Evolutionary conservation across 2,113 vertebrate genomes (phyloP).

Genomic region (Spheniscus mendiculus): DNA sequence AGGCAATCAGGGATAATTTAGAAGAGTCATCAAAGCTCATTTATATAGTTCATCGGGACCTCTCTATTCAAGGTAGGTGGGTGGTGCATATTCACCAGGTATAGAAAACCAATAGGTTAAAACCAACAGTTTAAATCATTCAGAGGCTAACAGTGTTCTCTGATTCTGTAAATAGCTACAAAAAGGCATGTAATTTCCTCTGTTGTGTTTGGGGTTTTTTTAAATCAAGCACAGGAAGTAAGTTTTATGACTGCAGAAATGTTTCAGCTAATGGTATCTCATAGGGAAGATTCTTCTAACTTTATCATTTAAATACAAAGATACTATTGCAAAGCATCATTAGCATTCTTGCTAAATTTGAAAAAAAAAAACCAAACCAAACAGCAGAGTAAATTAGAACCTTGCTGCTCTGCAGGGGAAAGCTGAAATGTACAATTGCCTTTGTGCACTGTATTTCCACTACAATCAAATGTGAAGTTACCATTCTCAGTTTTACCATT

Average conservation of each 20-base stretch:
- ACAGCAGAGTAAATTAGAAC: slow-evolving; percentile 6
- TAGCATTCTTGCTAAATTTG: background rate
- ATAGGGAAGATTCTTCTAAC: background rate
- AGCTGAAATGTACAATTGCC: background rate
- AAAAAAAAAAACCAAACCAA: background rate
- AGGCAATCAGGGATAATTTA: background rate
- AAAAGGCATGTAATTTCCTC: background rate
- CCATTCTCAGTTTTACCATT: background rate
- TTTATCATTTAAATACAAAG: background rate
- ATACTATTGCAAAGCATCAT: background rate
- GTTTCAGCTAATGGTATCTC: background rate
- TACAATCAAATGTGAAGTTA: background rate
- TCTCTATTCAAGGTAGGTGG: background rate
- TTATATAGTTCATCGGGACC: background rate
- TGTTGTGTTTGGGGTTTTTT: background rate
- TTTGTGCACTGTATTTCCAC: background rate
- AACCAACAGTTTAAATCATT: background rate
- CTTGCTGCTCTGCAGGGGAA: background rate
- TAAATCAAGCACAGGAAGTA: background rate
- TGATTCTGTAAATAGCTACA: slow-evolving; percentile 1
- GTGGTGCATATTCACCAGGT: background rate
- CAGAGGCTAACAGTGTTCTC: background rate
- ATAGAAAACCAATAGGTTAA: background rate
- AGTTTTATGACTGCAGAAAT: background rate
- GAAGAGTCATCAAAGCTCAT: background rate